phyloP scores from a whole-genome alignment of 2,797 vertebrate species.

The Artibeus lituratus region DNA sequence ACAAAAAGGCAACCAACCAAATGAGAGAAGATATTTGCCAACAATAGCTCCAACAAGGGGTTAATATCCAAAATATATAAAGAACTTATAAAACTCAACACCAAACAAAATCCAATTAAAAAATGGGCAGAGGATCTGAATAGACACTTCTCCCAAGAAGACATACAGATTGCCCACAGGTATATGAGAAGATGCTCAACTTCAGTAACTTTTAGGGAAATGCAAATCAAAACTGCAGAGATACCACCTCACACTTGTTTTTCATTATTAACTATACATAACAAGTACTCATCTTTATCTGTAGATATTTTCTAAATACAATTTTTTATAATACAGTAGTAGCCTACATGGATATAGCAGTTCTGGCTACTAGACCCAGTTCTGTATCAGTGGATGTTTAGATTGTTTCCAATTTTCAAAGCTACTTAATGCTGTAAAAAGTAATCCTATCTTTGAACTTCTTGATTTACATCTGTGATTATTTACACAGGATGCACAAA shows the following conservation, averaged over 20 bases:
- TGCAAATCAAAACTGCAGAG: background rate
- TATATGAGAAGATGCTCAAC: background rate
- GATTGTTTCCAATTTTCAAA: conserved; percentile 44
- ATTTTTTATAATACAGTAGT: background rate
- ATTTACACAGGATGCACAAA: background rate
- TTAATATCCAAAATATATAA: background rate
- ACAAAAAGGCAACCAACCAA: background rate
- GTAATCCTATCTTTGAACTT: conserved; percentile 3
- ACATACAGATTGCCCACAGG: background rate
- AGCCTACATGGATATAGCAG: background rate
- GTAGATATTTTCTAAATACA: background rate
- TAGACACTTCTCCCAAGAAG: background rate
- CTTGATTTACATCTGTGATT: conserved; percentile 4
- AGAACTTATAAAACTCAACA: background rate
- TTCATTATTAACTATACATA: background rate
- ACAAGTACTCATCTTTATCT: background rate
- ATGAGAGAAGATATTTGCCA: background rate
- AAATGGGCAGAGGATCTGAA: background rate
- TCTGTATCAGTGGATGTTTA: background rate
- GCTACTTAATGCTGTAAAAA: background rate
- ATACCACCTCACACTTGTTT: background rate
- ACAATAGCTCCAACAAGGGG: background rate
- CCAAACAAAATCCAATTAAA: background rate
- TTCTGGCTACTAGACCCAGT: background rate
- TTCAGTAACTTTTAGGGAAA: background rate